Evolutionary conservation across 2,113 vertebrate genomes (phyloP).

Genomic region (Vimba vimba): DNA sequence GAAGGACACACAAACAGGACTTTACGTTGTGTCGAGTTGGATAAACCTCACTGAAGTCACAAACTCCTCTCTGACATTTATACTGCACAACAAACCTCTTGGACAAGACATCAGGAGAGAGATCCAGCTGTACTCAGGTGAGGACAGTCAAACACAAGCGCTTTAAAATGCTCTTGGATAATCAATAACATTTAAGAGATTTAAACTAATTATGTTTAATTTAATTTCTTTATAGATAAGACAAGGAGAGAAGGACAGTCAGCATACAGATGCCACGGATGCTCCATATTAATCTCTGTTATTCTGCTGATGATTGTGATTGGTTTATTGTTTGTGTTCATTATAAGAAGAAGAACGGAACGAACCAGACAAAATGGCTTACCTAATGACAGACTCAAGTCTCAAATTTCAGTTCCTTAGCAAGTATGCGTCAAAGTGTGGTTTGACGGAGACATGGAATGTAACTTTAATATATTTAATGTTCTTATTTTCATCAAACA

Average conservation of each 20-base stretch:
- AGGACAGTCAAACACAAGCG: not conserved
- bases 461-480: not conserved
- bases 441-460: not conserved
- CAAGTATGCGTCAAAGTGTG: too few relatives aligned
- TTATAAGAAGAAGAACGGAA: not conserved
- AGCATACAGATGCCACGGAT: not conserved
- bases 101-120: slow-evolving; percentile 58
- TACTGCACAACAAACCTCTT: slow-evolving; percentile 54
- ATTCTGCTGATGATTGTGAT: not conserved
- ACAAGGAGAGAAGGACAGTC: not conserved
- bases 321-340: not conserved
- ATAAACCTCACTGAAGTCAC: slow-evolving; percentile 25
- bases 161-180: not conserved
- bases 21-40: slow-evolving; percentile 55
- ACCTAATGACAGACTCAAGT: too few relatives aligned
- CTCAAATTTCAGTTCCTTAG: too few relatives aligned
- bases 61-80: slow-evolving; percentile 55
- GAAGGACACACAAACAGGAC: slow-evolving; percentile 45
- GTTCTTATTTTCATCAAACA: not conserved
- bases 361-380: not conserved
- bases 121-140: slow-evolving; percentile 53
- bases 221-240: not conserved
- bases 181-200: not conserved
- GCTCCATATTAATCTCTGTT: not conserved
- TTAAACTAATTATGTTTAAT: not conserved